Evolutionary conservation across 2,888 invertebrate genomes (phyloP).

Genomic region (Ptychoptera albimana): DNA sequence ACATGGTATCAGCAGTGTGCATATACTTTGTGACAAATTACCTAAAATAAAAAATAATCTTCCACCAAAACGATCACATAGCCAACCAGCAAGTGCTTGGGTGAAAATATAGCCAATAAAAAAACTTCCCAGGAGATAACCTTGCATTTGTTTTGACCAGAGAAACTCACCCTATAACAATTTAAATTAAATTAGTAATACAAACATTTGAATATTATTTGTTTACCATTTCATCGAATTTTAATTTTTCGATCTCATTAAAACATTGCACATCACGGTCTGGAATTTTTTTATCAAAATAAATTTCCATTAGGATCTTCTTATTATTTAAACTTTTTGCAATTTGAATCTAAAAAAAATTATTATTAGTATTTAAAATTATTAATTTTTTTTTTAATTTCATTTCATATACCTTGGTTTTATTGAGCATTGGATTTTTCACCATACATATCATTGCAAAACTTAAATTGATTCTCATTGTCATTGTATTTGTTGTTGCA

Average conservation of each 20-base stretch:
- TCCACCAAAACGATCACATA: slow-evolving; percentile 30
- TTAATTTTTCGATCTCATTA: too few relatives aligned
- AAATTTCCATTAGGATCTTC: too few relatives aligned
- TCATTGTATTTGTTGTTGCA: slow-evolving; percentile 22
- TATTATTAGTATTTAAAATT: too few relatives aligned
- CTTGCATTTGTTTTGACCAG: slow-evolving; percentile 36
- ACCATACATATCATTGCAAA: slow-evolving; percentile 41
- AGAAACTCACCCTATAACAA: slow-evolving; percentile 32
- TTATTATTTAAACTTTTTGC: too few relatives aligned
- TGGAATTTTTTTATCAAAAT: too few relatives aligned
- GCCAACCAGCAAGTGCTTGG: slow-evolving; percentile 27
- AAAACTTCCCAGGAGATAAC: slow-evolving; percentile 35
- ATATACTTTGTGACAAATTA: slow-evolving; percentile 21
- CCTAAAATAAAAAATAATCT: slow-evolving; percentile 26
- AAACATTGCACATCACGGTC: too few relatives aligned
- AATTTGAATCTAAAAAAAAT: too few relatives aligned
- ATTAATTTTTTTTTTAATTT: too few relatives aligned
- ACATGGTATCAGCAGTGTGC: slow-evolving; percentile 32
- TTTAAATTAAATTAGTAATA: too few relatives aligned
- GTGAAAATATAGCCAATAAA: slow-evolving; percentile 34
- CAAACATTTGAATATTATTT: too few relatives aligned
- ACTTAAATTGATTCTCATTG: slow-evolving; percentile 34
- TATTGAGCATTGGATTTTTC: slow-evolving; percentile 12
- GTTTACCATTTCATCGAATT: too few relatives aligned
- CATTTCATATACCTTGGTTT: too few relatives aligned